These are phyloP conservation scores for Syngnathus typhle DNA, from an alignment of 2,113 vertebrate genomes.

Conservation along the genomic window DNA sequence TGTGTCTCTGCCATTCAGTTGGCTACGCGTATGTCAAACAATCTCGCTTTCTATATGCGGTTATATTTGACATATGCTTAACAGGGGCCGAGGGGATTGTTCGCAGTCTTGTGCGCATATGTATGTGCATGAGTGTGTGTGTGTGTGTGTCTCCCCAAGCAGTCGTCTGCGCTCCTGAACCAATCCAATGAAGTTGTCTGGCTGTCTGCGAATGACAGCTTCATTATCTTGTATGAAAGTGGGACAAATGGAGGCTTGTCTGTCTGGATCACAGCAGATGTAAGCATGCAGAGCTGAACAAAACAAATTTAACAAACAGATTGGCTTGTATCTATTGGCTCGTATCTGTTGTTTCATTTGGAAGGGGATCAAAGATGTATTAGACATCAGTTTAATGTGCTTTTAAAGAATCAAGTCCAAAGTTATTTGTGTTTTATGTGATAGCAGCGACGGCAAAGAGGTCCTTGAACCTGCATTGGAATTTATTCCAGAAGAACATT, in stretches of 20 bases:
- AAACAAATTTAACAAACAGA: constrained; percentile 26
- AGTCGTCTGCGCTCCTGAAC: constrained; percentile 70
- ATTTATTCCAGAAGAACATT: too few relatives aligned
- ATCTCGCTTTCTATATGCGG: constrained; percentile 60
- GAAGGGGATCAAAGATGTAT: not conserved
- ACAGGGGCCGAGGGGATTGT: constrained; percentile 47
- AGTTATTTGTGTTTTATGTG: not conserved
- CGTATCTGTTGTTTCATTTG: not conserved
- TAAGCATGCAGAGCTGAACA: constrained; percentile 37
- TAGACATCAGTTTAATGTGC: not conserved
- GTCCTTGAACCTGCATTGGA: too few relatives aligned
- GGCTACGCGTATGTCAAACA: constrained; percentile 59
- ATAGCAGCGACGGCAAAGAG: not conserved
- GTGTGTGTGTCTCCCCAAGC: constrained; percentile 39
- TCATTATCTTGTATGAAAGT: constrained; percentile 99
- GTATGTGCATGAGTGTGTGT: constrained; percentile 27
- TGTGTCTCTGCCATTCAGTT: constrained; percentile 55
- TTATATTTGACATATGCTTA: constrained; percentile 75
- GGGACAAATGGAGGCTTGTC: constrained; percentile 98
- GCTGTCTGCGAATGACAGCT: constrained; percentile 93
- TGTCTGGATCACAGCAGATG: constrained; percentile 82
- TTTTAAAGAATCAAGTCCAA: not conserved
- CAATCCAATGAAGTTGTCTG: constrained; percentile 96
- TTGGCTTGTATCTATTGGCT: not conserved
- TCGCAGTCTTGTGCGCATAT: constrained; percentile 28